Evolutionary conservation across 2,888 invertebrate genomes (phyloP), one percentile per base, ranked within the genome.

Genomic region (Gryllus longicercus): DNA sequence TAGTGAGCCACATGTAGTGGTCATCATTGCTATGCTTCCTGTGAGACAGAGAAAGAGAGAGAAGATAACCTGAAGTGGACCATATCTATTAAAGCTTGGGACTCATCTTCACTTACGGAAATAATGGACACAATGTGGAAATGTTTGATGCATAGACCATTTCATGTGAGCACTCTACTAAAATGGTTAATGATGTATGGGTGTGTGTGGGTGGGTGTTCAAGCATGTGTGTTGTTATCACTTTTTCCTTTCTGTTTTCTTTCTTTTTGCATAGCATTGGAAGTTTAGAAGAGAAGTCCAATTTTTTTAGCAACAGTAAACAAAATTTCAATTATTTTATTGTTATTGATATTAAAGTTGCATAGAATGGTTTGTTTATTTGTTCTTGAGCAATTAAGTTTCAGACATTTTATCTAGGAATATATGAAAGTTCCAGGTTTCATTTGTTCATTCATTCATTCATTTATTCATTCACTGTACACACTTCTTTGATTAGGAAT

Each of bases 21-120:
- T 63, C n/a, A 63, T 63, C 63, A 63, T 63, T 63, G 63, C 63
- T 63, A 63, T 63, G 63, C 63, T 63, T 63, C 63, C 63, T 63
- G 63, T 63, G 63, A 63, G 63, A 63, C 63, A 63, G 63, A 18
- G 63, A 63, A 63, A 63, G 63, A 63, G 63, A n/a, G 63, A n/a
- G 63, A n/a, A 63, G 63, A 63, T 14, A 63, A 63, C n/a, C 63
- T 63, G n/a, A 63, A 18, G 63, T 63, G 63, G 63, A 63, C 63
- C 63, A 63, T 63, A 18, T 63, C 63, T 63, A 14, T 63, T 63
- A n/a, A n/a, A 63, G n/a, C 63, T n/a, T 63, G 63, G n/a, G 63
- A 63, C 63, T 63, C n/a, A 18, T 63, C n/a, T n/a, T 63, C 38
- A 38, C 38, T 38, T 38, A 38, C 38, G 38, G 38, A 38, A 38